A percentile compares a stretch with the other conserved stretches of the same genome.
Conservation (phyloP, 2,797 vertebrate genomes). For the Peromyscus eremicus region DNA sequence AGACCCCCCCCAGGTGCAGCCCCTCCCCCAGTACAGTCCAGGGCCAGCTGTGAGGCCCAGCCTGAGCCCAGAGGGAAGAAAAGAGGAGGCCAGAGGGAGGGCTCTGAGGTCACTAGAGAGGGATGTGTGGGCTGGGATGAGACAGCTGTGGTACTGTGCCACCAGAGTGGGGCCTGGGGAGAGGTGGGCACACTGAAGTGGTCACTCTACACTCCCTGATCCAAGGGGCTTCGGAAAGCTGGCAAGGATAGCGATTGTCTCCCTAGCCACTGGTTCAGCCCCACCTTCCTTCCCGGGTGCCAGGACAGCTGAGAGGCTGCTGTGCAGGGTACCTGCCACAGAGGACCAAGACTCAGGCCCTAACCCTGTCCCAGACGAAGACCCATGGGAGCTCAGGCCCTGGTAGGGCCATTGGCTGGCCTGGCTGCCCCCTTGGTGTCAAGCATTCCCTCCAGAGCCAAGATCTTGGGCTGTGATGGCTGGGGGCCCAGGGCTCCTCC, state of each 20-base stretch:
- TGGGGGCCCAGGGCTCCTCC: conserved; percentile 79
- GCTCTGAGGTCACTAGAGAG: conserved; percentile 62
- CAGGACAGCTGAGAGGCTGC: conserved; percentile 50
- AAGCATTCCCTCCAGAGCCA: conserved; percentile 76
- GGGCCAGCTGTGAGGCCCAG: conserved; percentile 75
- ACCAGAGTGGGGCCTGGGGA: background rate
- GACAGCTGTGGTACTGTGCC: conserved; percentile 78
- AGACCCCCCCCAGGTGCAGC: conserved; percentile 66
- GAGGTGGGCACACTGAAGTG: background rate
- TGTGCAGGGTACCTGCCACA: background rate
- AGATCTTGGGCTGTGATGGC: conserved; percentile 79
- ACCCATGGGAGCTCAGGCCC: conserved; percentile 57
- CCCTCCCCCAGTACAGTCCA: conserved; percentile 54
- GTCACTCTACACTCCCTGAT: background rate
- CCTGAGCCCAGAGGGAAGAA: conserved; percentile 56
- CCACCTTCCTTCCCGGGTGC: conserved; percentile 34
- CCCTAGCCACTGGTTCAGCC: background rate
- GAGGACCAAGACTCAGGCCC: background rate
- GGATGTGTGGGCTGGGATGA: conserved; percentile 67
- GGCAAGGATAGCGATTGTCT: background rate
- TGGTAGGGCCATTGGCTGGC: conserved; percentile 63
- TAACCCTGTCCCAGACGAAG: conserved; percentile 43
- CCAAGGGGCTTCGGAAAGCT: background rate
- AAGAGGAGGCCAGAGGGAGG: conserved; percentile 57
- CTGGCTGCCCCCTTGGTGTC: conserved; percentile 74